A percentile compares a stretch with the other conserved stretches of the same genome.
Conservation (phyloP, 1,140 invertebrate genomes). For the Dendroctonus ponderosae region DNA sequence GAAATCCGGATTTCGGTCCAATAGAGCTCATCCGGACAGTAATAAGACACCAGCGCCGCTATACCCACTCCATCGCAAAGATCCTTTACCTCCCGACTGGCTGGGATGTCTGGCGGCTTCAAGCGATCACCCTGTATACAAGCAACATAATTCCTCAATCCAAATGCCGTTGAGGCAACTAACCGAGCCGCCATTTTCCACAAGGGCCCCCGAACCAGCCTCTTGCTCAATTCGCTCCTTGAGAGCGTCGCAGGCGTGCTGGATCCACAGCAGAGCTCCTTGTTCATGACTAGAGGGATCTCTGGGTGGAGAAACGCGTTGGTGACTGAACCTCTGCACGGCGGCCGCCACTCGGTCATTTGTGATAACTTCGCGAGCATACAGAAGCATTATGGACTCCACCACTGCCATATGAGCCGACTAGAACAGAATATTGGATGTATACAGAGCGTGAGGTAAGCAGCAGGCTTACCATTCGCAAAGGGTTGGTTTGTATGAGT, state of each 20-base stretch:
- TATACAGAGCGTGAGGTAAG: not conserved
- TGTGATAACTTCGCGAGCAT: conserved; percentile 90
- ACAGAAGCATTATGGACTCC: conserved; percentile 94
- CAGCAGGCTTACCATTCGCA: conserved; percentile 78
- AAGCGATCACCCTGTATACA: conserved; percentile 50
- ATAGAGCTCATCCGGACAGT: conserved; percentile 85
- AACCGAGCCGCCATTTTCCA: conserved; percentile 43
- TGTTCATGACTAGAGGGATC: conserved; percentile 77
- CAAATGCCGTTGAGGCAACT: conserved; percentile 3
- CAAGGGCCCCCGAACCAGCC: conserved; percentile 35
- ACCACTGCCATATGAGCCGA: conserved; percentile 95
- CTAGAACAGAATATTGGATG: conserved; percentile 56
- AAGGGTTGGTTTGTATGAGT: conserved; percentile 91
- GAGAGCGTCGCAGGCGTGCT: conserved; percentile 77
- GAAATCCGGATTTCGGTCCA: conserved; percentile 56
- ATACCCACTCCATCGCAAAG: conserved; percentile 90
- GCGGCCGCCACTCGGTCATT: conserved; percentile 84
- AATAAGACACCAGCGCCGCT: conserved; percentile 87
- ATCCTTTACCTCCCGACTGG: conserved; percentile 65
- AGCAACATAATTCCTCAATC: not conserved
- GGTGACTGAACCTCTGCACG: conserved; percentile 67
- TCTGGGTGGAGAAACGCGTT: conserved; percentile 52
- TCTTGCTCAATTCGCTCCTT: conserved; percentile 61
- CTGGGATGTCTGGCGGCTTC: conserved; percentile 53
- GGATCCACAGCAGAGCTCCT: conserved; percentile 88